Percentiles rank a stretch among this genome's conserved stretches.
These are phyloP conservation scores for Ateles fusciceps DNA, from an alignment of 2,797 vertebrate species.

Conservation along the genomic window DNA sequence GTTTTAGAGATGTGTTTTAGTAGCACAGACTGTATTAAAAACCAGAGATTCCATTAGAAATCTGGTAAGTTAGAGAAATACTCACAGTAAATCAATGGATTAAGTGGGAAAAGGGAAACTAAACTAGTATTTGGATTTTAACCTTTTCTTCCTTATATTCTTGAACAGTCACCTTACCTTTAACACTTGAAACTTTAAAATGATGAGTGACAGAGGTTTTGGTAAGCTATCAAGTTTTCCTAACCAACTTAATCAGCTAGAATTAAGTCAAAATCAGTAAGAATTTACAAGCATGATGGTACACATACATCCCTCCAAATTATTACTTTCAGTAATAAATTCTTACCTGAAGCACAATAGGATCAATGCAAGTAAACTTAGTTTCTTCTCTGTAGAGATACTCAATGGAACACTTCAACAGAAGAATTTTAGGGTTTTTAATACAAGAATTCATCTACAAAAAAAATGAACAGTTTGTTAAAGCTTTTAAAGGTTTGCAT, in stretches of 20 bases:
- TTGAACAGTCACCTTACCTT: not conserved
- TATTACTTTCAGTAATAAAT: not conserved
- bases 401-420: slow-evolving; percentile 98
- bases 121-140: not conserved
- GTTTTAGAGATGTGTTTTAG: not conserved
- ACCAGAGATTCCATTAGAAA: not conserved
- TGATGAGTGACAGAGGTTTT: not conserved
- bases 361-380: slow-evolving; percentile 98
- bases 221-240: not conserved
- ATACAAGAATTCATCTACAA: slow-evolving; percentile 96
- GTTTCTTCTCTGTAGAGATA: slow-evolving; percentile 99
- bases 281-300: not conserved
- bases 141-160: not conserved
- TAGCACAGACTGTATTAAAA: not conserved
- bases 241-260: not conserved
- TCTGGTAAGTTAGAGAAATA: not conserved
- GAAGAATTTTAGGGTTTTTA: slow-evolving; percentile 97
- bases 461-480: slow-evolving; percentile 59
- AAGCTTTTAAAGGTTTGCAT: slow-evolving; percentile 12
- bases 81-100: not conserved
- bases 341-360: slow-evolving; percentile 97
- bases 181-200: slow-evolving; percentile 27
- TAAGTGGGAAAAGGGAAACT: not conserved
- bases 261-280: not conserved
- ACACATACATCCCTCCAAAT: not conserved